phyloP scores from a whole-genome alignment of 2,888 invertebrate genomes.

The Resseliella maxima region DNA sequence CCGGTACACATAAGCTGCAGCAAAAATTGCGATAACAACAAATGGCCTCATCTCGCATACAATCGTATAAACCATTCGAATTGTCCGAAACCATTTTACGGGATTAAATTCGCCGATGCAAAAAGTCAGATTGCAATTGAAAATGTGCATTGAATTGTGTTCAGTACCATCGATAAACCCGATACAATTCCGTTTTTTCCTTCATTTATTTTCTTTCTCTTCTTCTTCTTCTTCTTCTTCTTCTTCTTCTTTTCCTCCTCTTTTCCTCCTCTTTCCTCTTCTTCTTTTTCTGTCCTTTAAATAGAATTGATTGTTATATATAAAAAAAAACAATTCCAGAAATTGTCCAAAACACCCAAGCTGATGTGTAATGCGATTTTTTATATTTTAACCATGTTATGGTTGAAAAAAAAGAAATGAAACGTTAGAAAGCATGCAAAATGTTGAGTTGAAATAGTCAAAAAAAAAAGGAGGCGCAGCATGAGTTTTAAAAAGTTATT shows the following conservation, averaged over 20 bases:
- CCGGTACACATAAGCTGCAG: neutral
- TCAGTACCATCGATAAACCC: neutral
- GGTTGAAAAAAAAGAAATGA: neutral
- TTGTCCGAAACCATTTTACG: neutral
- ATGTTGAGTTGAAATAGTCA: neutral
- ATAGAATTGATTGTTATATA: neutral
- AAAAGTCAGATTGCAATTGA: neutral
- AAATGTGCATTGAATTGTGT: neutral
- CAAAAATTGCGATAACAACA: conserved; percentile 12
- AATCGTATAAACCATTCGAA: neutral
- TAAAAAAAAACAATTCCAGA: neutral
- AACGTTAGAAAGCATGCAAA: conserved; percentile 5
- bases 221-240: neutral
- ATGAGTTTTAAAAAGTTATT: conserved; percentile 22
- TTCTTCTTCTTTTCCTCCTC: neutral
- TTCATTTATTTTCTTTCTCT: neutral
- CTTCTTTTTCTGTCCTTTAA: neutral
- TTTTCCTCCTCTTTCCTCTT: no score
- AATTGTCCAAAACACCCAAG: conserved; percentile 27
- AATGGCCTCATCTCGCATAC: neutral
- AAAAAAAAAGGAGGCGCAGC: neutral
- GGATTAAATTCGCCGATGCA: neutral
- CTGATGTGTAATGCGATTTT: conserved; percentile 9
- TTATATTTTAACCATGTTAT: neutral
- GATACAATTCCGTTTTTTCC: neutral